Evolutionary conservation across 2,888 invertebrate genomes (phyloP).

Genomic region (Aleiodes alternator): DNA sequence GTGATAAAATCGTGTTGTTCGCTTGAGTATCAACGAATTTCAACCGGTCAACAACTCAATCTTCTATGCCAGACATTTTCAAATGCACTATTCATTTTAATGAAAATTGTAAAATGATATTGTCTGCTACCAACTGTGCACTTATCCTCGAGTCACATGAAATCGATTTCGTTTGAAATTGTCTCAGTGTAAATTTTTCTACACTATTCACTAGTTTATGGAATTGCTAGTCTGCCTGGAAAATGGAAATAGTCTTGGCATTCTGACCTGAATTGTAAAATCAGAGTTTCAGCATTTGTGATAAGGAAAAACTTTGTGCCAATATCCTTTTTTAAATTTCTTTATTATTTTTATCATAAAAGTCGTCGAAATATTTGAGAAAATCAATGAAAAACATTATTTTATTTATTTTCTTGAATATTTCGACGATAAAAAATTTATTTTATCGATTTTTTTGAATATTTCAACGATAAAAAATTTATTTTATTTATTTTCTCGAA

Average conservation of each 20-base stretch:
- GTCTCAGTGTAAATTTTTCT: neutral
- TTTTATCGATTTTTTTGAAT: no score
- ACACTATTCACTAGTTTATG: neutral
- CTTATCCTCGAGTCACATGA: neutral
- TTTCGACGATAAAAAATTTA: no score
- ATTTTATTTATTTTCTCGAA: no score
- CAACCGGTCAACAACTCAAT: neutral
- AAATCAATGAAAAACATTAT: neutral
- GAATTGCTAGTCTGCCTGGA: neutral
- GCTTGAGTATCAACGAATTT: neutral
- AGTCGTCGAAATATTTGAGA: neutral
- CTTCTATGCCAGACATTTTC: neutral
- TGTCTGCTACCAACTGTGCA: neutral
- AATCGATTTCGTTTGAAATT: neutral
- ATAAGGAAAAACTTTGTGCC: neutral
- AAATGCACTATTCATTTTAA: conserved; percentile 19
- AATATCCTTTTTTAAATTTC: neutral
- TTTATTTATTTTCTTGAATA: no score
- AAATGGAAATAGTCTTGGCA: neutral
- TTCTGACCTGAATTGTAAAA: neutral
- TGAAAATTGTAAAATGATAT: conserved; percentile 25
- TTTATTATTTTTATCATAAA: neutral
- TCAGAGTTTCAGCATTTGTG: neutral
- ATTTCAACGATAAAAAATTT: no score
- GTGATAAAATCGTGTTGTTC: neutral